These are phyloP conservation scores for Heliopora coerulea DNA, from an alignment of 92 coral and sea anemone genomes.

Conservation along the genomic window DNA sequence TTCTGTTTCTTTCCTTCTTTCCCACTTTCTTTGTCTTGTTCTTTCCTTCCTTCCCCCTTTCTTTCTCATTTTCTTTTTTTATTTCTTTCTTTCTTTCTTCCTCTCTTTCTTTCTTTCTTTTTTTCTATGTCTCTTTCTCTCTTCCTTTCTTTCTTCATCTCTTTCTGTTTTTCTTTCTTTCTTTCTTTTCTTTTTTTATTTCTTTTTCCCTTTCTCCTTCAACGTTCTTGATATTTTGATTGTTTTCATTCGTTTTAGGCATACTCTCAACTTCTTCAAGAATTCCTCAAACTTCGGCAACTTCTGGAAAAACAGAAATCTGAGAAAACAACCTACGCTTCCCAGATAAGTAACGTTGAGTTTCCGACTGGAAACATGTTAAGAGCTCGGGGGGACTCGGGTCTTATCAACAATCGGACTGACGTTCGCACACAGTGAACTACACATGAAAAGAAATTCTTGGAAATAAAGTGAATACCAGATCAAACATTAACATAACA, in stretches of 20 bases:
- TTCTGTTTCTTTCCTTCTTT: too few relatives aligned
- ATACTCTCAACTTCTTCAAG: neutral
- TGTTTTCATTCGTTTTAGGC: conserved; percentile 12
- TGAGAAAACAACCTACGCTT: neutral
- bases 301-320: neutral
- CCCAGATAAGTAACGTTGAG: conserved; percentile 5
- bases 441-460: neutral
- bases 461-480: too few relatives aligned
- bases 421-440: neutral
- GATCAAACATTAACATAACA: too few relatives aligned
- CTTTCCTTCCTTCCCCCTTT: neutral
- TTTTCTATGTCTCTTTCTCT: neutral
- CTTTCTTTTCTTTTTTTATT: neutral
- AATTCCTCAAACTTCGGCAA: neutral
- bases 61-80: neutral
- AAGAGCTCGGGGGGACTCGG: neutral
- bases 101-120: neutral
- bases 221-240: neutral
- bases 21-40: neutral
- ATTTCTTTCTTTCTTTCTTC: neutral
- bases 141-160: neutral
- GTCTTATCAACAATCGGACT: neutral
- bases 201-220: neutral
- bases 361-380: neutral
- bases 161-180: neutral